These are phyloP conservation scores for Cinclus cinclus DNA, from an alignment of 2,113 vertebrate species.

Conservation along the genomic window DNA sequence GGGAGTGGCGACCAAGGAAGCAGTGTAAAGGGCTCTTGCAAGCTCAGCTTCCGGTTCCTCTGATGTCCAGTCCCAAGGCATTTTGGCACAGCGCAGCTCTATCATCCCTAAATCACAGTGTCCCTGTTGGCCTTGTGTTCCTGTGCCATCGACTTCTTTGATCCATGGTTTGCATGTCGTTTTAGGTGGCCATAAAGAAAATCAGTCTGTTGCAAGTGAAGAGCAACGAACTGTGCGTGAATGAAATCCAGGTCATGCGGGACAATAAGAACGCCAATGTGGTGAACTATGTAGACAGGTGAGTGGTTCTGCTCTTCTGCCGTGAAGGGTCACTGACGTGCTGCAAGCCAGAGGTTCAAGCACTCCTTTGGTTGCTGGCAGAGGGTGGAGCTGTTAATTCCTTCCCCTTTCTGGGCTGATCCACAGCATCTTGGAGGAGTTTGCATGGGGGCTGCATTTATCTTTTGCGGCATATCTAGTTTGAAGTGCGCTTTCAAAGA, in stretches of 20 bases:
- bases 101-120: no score
- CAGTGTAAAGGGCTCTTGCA: no score
- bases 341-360: not conserved
- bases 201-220: not conserved
- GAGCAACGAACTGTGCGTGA: not conserved
- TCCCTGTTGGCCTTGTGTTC: no score
- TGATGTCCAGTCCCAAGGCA: no score
- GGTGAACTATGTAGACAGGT: not conserved
- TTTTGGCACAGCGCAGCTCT: no score
- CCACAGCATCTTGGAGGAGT: no score
- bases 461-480: not conserved
- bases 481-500: not conserved
- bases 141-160: not conserved
- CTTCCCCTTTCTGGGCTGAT: not conserved
- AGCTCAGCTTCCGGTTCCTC: no score
- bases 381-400: not conserved
- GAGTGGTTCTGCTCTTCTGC: not conserved
- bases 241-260: not conserved
- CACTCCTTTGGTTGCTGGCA: not conserved
- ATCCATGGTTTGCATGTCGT: not conserved
- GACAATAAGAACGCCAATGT: not conserved
- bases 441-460: not conserved
- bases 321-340: accelerated
- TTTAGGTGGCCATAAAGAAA: not conserved
- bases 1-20: no score